These are phyloP conservation scores for Phengaris alcon DNA, from an alignment of 2,888 invertebrate species.

Conservation along the genomic window DNA sequence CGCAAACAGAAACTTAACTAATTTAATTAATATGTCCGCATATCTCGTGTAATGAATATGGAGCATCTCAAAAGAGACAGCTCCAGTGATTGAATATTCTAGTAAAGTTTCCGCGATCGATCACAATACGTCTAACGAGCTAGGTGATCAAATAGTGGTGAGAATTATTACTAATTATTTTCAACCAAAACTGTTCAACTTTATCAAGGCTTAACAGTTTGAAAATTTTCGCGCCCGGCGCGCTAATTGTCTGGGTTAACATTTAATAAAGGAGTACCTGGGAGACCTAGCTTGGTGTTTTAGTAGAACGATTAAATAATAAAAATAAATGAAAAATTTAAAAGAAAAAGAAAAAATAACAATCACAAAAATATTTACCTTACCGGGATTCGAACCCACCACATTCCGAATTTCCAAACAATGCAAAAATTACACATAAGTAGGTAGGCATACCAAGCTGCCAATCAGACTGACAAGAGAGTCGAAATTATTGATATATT, in stretches of 20 bases:
- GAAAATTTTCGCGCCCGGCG: neutral
- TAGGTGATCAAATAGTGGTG: constrained; percentile 8
- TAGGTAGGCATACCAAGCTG: too few relatives aligned
- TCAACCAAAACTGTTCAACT: neutral
- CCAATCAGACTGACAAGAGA: too few relatives aligned
- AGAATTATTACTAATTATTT: constrained; percentile 3
- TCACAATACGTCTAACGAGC: constrained; percentile 32
- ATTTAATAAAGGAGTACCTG: neutral
- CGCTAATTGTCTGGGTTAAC: too few relatives aligned
- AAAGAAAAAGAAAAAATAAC: too few relatives aligned
- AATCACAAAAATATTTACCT: too few relatives aligned
- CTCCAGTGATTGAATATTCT: constrained; percentile 40
- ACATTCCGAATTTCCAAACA: too few relatives aligned
- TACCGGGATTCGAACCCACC: too few relatives aligned
- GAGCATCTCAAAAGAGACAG: constrained; percentile 37
- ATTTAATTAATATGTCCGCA: constrained; percentile 36
- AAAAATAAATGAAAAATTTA: too few relatives aligned
- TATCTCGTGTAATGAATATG: constrained; percentile 37
- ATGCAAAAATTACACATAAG: too few relatives aligned
- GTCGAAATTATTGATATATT: too few relatives aligned
- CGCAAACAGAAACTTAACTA: constrained; percentile 19
- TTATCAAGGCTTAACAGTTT: neutral
- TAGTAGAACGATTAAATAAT: too few relatives aligned
- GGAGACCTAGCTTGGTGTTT: too few relatives aligned
- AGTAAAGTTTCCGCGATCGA: constrained; percentile 36